Conservation (phyloP, 2,113 vertebrate genomes). For the Sinocyclocheilus maitianheensis region DNA sequence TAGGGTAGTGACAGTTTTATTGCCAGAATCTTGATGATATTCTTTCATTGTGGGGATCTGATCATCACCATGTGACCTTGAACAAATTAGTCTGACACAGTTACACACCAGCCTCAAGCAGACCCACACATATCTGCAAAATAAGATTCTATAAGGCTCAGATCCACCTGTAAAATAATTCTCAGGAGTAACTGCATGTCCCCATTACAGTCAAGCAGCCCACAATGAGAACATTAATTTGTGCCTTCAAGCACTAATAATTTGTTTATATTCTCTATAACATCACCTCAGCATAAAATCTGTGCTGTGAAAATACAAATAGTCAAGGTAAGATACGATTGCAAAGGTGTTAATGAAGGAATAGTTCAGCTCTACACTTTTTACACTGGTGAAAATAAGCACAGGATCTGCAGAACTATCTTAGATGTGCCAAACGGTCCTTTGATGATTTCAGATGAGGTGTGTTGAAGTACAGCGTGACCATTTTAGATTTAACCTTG, state of each 20-base stretch:
- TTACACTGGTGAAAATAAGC: too few species aligned
- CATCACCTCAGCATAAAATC: constrained; percentile 12
- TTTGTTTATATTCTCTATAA: background rate
- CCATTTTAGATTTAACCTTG: background rate
- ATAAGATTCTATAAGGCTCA: constrained; percentile 9
- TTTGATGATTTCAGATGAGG: background rate
- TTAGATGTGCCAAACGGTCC: too few species aligned
- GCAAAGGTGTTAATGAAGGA: background rate
- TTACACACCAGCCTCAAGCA: background rate
- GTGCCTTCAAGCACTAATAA: constrained; percentile 32
- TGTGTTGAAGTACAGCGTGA: background rate
- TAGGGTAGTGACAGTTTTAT: background rate
- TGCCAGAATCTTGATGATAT: background rate
- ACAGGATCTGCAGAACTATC: too few species aligned
- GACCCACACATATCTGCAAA: constrained; percentile 27
- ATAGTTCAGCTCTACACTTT: background rate
- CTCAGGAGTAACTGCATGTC: constrained; percentile 22
- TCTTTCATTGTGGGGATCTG: background rate
- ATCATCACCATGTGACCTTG: too few species aligned
- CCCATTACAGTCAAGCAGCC: constrained; percentile 42
- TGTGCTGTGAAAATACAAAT: background rate
- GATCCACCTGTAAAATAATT: constrained; percentile 42
- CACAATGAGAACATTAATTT: constrained; percentile 43
- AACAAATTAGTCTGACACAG: background rate
- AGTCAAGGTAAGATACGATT: background rate